Evolutionary conservation across 2,113 vertebrate genomes (phyloP), one percentile per base, ranked within the genome.

Genomic region (Urocynchramus pylzowi): DNA sequence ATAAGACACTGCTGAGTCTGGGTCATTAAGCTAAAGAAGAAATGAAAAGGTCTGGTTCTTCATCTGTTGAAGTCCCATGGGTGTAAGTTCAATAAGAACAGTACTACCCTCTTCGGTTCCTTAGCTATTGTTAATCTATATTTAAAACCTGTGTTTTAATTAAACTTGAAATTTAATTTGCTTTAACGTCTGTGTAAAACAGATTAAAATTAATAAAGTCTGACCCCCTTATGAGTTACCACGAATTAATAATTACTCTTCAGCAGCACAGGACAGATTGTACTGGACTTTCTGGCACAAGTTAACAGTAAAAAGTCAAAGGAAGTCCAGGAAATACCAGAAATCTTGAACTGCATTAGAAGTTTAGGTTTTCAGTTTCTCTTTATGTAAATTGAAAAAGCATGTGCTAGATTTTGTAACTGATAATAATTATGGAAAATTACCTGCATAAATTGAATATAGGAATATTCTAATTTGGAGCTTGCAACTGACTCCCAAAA

Each of bases 161-260:
- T 96, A 97, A 97, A 78, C 49, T 81, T 89, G 82, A 84, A 94
- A 96, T 92, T 92, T 96, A 96, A 96, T 90, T 96, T 95, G 11
- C 41, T 95, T 94, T 92, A 95, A 84, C 0, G 22, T 81, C 92
- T 93, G 56, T 74, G 80, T 88, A 75, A 97, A 92, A 94, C 47
- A 95, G 87, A 93, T 92, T 92, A 93, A 78, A 94, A 86, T 93
- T 96, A 96, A 97, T 96, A 85, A 96, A 97, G 56, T 93, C 88
- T 97, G 96, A 93, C 95, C 92, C 79, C 95, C 90, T 96, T 94
- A 94, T 35, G 90, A 52, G 82, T 94, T 95, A 78, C 71, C 2
- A 11, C 24, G 64, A 93, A 60, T 57, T 52, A 92, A 81, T 94
- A 97, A 97, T 96, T 96, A 90, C 64, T 68, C 64, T 81, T 94